phyloP scores from a whole-genome alignment of 2,797 vertebrate species.

The Chelmon rostratus region DNA sequence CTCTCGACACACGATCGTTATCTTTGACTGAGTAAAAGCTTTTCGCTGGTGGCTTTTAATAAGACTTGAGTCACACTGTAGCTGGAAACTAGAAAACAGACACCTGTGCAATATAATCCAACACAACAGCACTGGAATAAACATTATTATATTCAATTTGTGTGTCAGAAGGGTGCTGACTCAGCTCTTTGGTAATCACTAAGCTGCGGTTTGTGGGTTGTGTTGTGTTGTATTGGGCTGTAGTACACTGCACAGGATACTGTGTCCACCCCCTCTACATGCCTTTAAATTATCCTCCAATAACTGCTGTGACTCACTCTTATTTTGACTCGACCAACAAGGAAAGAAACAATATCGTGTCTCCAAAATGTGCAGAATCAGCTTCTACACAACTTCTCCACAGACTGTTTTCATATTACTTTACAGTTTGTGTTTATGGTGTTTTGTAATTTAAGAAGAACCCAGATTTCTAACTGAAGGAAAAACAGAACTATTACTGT shows the following conservation, averaged over 20 bases:
- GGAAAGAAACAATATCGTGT: not conserved
- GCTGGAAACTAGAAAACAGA: slow-evolving; percentile 16
- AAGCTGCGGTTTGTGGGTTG: slow-evolving; percentile 41
- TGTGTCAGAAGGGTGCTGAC: slow-evolving; percentile 40
- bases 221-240: slow-evolving; percentile 10
- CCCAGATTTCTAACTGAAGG: too few species aligned
- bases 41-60: slow-evolving; percentile 9
- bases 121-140: slow-evolving; percentile 1
- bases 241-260: slow-evolving; percentile 25
- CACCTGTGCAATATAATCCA: slow-evolving; percentile 36
- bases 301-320: slow-evolving; percentile 24
- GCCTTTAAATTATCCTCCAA: slow-evolving; percentile 35
- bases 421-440: not conserved
- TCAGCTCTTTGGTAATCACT: slow-evolving; percentile 36
- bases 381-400: not conserved
- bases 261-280: slow-evolving; percentile 6
- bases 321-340: slow-evolving; percentile 11
- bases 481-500: too few species aligned
- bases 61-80: not conserved
- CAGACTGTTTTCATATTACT: not conserved
- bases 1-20: not conserved
- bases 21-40: slow-evolving; percentile 4
- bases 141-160: slow-evolving; percentile 3
- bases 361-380: slow-evolving; percentile 6
- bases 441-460: not conserved